Base-by-base conservation (phyloP, 2,797 vertebrate genomes). In the Danio jaintianensis region DNA sequence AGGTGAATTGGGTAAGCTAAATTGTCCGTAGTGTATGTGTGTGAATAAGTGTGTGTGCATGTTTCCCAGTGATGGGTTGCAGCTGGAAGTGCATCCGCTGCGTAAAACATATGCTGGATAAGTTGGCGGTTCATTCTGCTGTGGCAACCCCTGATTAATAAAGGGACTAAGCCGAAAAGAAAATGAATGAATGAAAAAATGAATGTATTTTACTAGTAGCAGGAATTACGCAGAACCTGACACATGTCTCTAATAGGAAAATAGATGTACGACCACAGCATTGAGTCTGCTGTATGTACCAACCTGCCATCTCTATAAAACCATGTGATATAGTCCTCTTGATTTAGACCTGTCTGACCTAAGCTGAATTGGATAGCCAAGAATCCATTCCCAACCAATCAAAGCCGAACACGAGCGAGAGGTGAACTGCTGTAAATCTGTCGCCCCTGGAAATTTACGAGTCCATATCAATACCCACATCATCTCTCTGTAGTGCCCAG, bases 311-410 rank as follows among this genome's bases (percentile, higher is more conserved):
- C 63, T 61, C 63, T 48, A 47, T 62, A 75, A 79, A 68, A 55
- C 48, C 22, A 42, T 22, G n/a, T 48, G 40, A 80, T 73, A 42
- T 58, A 82, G 75, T 74, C 52, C 20, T 69, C 66, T 70, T 81
- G 84, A 85, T 82, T 85, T 82, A 83, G 75, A 68, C 67, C 20
- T 20, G 66, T 18, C 64, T 58, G 67, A 75, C 72, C 55, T 64
- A 77, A 71, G 79, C 68, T 69, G 76, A 78, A 83, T 67, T 82
- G 79, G 78, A 83, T 74, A 80, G 78, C 78, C 63, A 16, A 36
- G 59, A 73, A 73, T 79, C 82, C 50, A 72, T 72, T 83, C 76
- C 79, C 78, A 42, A 83, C 82, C 82, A 82, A 82, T 85, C 84
- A 80, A 74, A 63, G 53, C 36, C n/a, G 20, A 58, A 74, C 56